Base-by-base conservation (phyloP, 1,140 invertebrate species). In the Amphibalanus amphitrite region DNA sequence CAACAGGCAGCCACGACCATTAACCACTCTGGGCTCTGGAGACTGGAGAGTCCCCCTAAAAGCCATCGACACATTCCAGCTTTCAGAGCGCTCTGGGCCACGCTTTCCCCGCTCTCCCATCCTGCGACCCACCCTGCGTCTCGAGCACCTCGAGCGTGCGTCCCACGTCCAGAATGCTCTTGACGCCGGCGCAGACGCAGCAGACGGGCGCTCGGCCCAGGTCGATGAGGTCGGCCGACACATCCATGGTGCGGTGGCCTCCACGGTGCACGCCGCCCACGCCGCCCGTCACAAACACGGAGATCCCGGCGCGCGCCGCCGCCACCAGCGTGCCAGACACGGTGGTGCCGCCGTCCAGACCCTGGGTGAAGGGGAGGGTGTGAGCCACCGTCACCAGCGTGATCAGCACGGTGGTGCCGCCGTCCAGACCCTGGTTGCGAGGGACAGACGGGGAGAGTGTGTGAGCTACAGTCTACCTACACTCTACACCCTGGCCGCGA, bases 101-200 rank as follows among this genome's bases (percentile, higher is more conserved):
- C 33, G 4, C 33, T 15, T 15, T 38, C 33, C 33, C 33, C 33
- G 72, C 28, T 26, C 25, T 28, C 20, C 70, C 76, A 75, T 69
- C 82, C 33, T 6, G 33, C 33, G 33, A 38, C 70, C n/a, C 23
- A 75, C 75, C 73, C 68, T 74, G 75, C 26, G 75, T 75, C 69
- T 75, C 92, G 82, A 99, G 81, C 79, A 89, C 97, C 80, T 99
- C 97, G 33, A 99, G 82, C 0, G 96, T 98, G 77, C 89, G 88
- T 0, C 86, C 87, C 77, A 99, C 95, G 79, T 99, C 97, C 33
- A 99, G 82, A 76, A 99, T 98, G 47, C 95, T 96, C 83, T 99
- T 99, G 59, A 97, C 86, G 25, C 97, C 97, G 76, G 94, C 92
- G 74, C 92, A 97, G 0, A 99, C 87, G 20, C 98, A 94, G 71